Conservation (phyloP, 1,140 invertebrate species). For the Plutomurus gul region DNA sequence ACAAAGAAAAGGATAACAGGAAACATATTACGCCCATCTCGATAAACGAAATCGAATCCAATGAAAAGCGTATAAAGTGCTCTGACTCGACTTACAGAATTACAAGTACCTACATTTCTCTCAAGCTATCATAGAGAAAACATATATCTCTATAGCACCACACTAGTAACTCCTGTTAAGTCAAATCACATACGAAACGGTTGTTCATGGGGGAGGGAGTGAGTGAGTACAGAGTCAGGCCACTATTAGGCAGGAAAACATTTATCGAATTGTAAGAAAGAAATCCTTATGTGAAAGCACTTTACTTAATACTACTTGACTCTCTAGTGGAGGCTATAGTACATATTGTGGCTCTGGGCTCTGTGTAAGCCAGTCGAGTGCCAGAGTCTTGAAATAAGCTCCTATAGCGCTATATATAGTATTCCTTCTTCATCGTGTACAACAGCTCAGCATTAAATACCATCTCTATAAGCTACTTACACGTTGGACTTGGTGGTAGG, state of each 20-base stretch:
- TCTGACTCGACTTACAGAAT: not conserved
- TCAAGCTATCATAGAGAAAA: too few relatives aligned
- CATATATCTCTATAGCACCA: too few relatives aligned
- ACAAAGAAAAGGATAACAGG: constrained; percentile 26
- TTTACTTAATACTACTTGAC: constrained; percentile 14
- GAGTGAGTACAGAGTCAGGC: too few relatives aligned
- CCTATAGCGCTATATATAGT: too few relatives aligned
- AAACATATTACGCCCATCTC: constrained; percentile 23
- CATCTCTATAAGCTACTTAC: too few relatives aligned
- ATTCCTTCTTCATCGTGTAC: too few relatives aligned
- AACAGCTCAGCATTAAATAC: too few relatives aligned
- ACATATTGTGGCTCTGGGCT: too few relatives aligned
- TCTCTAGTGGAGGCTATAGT: not conserved
- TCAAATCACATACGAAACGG: not conserved
- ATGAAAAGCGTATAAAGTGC: constrained; percentile 22
- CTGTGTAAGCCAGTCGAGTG: too few relatives aligned
- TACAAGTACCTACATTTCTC: too few relatives aligned
- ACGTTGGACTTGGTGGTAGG: too few relatives aligned
- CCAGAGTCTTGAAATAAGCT: too few relatives aligned
- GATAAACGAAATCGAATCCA: constrained; percentile 21
- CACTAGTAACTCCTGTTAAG: not conserved
- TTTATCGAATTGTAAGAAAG: constrained; percentile 20
- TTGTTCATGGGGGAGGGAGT: constrained; percentile 13
- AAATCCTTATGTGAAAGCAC: constrained; percentile 20
- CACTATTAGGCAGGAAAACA: not conserved